Conservation (phyloP, 2,113 vertebrate species). For the Cercocebus atys region DNA sequence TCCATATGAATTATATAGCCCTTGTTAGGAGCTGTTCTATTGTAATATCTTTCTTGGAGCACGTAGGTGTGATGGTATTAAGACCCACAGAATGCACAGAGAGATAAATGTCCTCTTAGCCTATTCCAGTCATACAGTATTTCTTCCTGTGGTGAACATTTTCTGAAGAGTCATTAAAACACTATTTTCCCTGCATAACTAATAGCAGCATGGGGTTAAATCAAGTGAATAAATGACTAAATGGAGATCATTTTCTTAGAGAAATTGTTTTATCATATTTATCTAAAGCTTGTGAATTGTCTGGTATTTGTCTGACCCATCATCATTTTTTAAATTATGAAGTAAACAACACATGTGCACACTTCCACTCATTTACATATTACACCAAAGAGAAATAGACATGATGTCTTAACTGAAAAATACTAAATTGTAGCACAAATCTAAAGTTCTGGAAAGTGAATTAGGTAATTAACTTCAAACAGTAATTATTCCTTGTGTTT, state of each 20-base stretch:
- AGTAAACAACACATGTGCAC: constrained; percentile 46
- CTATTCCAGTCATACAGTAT: constrained; percentile 53
- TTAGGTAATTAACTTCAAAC: not conserved
- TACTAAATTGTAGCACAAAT: not conserved
- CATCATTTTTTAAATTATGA: constrained; percentile 51
- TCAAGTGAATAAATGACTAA: constrained; percentile 75
- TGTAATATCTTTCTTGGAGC: constrained; percentile 5
- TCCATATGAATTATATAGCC: constrained; percentile 20
- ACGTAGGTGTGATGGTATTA: constrained; percentile 1
- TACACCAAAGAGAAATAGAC: constrained; percentile 32
- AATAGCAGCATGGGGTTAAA: constrained; percentile 76
- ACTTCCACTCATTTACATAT: constrained; percentile 49
- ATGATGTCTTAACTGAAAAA: not conserved
- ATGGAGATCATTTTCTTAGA: constrained; percentile 62
- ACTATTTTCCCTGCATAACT: constrained; percentile 74
- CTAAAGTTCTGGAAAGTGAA: not conserved
- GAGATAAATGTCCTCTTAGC: constrained; percentile 56
- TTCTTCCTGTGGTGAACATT: constrained; percentile 71
- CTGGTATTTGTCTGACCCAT: constrained; percentile 46
- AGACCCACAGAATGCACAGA: constrained; percentile 25
- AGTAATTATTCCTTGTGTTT: not conserved
- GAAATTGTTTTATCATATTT: constrained; percentile 67
- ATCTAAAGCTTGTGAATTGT: constrained; percentile 52
- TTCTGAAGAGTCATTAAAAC: constrained; percentile 76
- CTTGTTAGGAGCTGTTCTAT: constrained; percentile 33